Percentiles rank a stretch among this genome's conserved stretches.
Evolutionary conservation across 1,140 invertebrate species (phyloP).

Genomic region (Holotrichia oblita): DNA sequence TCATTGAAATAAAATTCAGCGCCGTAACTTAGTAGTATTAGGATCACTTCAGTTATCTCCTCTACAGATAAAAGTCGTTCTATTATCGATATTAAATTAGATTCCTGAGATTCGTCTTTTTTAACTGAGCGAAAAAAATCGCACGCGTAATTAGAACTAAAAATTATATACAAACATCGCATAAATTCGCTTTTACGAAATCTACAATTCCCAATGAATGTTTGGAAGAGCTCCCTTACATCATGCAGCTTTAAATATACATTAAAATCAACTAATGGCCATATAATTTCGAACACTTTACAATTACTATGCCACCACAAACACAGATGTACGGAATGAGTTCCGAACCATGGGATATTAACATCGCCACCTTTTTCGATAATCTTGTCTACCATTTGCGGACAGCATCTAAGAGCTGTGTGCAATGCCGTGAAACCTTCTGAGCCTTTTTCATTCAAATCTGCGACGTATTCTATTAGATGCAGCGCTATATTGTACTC

Average conservation of each 20-base stretch:
- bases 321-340: background rate
- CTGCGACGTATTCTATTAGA: conserved; percentile 1
- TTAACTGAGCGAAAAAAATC: background rate
- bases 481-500: background rate
- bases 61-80: background rate
- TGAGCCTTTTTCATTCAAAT: background rate
- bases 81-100: background rate
- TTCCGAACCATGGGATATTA: background rate
- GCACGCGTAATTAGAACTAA: background rate
- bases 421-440: conserved; percentile 30
- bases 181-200: background rate
- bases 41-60: background rate
- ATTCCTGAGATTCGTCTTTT: background rate
- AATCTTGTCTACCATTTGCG: background rate
- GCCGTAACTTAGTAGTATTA: background rate
- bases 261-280: background rate
- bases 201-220: background rate
- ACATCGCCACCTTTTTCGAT: conserved; percentile 15
- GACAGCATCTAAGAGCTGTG: background rate
- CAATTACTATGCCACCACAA: background rate
- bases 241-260: background rate
- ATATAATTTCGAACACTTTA: background rate
- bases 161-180: background rate
- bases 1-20: conserved; percentile 13
- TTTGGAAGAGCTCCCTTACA: background rate